phyloP scores from a whole-genome alignment of 2,888 invertebrate genomes.

The Eucera pruinosa region DNA sequence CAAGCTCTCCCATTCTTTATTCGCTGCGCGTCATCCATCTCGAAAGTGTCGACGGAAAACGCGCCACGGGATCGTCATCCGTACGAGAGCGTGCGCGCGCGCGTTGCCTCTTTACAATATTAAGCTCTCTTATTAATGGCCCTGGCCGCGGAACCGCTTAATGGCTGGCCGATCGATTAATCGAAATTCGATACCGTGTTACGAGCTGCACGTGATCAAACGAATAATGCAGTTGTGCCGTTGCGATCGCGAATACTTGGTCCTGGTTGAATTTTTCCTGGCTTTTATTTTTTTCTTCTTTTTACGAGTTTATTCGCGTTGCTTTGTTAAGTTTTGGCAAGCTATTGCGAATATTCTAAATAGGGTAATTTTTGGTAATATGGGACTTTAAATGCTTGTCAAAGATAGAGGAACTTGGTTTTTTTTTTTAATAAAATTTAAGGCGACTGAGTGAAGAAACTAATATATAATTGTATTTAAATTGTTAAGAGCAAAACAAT shows the following conservation, averaged over 20 bases:
- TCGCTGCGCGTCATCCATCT: conserved; percentile 70
- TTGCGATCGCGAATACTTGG: conserved; percentile 28
- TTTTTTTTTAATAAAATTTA: no score
- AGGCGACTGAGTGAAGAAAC: no score
- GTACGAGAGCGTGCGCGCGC: conserved; percentile 44
- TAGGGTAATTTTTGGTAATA: no score
- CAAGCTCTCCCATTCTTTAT: conserved; percentile 44
- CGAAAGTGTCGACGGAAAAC: conserved; percentile 59
- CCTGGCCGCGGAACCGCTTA: conserved; percentile 65
- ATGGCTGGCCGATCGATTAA: conserved; percentile 81
- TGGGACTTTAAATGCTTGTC: no score
- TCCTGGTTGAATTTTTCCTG: background rate
- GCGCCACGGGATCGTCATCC: conserved; percentile 45
- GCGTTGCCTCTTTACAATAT: conserved; percentile 79
- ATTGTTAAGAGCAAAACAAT: no score
- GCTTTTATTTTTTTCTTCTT: no score
- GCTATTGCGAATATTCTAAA: no score
- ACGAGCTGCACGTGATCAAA: conserved; percentile 53
- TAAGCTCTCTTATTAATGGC: conserved; percentile 82
- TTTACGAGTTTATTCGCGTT: no score
- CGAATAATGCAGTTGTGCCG: conserved; percentile 55
- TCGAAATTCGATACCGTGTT: conserved; percentile 82
- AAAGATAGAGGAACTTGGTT: no score
- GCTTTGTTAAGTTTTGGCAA: no score
- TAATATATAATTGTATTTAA: no score